Evolutionary conservation across 2,888 invertebrate species (phyloP), one percentile per base, ranked within the genome.

Genomic region (Empis livida): DNA sequence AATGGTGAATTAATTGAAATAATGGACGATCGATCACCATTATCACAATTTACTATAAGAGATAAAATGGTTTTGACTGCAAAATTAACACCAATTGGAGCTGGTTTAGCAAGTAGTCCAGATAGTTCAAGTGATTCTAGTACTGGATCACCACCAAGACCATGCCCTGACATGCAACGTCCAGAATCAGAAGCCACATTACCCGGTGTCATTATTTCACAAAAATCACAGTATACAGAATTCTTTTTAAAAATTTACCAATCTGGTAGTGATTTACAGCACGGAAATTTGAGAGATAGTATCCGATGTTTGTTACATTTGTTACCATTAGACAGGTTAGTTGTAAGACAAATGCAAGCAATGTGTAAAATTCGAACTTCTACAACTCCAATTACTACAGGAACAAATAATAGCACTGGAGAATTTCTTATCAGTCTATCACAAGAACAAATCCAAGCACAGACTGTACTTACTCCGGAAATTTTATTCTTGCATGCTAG

Each of bases 51-150:
- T 41, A 23, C 41, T 8, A 41, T 41, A 13, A 73, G 87, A 55
- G 92, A 93, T 70, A 92, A 93, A 78, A 87, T 84, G 77, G 84
- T 91, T 63, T 72, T 89, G 53, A 83, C 83, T 39, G 88, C 83
- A 2, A 89, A 89, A 68, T 67, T 88, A 44, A 80, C 81, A 52
- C 86, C 84, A 59, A 75, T 81, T 37, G 80, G 79, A 59, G 74
- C 78, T 14, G 82, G 82, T 49, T 71, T 82, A 64, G 79, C 81
- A 17, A 85, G 86, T 58, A 87, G 87, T 49, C 89, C 89, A 46
- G 96, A 95, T 63, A 91, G 92, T 47, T 92, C 91, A 61, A 92
- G 92, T 48, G 95, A 95, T 66, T 93, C 93, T 56, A 93, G 93
- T 48, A 88, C 91, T 3, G 89, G 91, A 3, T 93, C 93, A 1